A percentile compares a stretch with the other conserved stretches of the same genome.
phyloP scores from a whole-genome alignment of 2,113 vertebrate species.

The Perca fluviatilis region DNA sequence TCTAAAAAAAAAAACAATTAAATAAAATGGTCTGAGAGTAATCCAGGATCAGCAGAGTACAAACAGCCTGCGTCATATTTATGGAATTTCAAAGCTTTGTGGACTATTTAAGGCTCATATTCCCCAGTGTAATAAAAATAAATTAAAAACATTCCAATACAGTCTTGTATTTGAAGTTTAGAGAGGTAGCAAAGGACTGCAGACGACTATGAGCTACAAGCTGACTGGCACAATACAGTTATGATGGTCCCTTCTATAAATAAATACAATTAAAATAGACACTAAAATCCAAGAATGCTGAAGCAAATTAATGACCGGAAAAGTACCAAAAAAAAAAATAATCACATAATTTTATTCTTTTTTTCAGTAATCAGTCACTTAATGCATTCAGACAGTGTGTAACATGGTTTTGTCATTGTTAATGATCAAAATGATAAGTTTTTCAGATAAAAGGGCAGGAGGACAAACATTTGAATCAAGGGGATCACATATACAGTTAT shows the following conservation, averaged over 20 bases:
- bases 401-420: not conserved
- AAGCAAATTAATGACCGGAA: not conserved
- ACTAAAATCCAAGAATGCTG: not conserved
- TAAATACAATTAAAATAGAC: not conserved
- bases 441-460: not conserved
- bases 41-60: not conserved
- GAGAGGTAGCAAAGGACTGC: not conserved
- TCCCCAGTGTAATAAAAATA: not conserved
- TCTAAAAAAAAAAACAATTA: not conserved
- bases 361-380: not conserved
- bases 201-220: not conserved
- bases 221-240: not conserved
- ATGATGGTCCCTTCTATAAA: not conserved
- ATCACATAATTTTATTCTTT: conserved; percentile 24
- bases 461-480: not conserved
- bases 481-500: not conserved
- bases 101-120: conserved; percentile 1
- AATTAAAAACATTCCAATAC: not conserved
- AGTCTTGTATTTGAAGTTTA: not conserved
- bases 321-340: not conserved
- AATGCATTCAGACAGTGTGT: not conserved
- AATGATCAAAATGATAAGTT: not conserved
- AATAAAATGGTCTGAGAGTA: not conserved
- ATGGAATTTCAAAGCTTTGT: fast-evolving
- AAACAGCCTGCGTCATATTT: not conserved